Conservation (phyloP, 2,113 vertebrate species). For the Muscicapa adusta region DNA sequence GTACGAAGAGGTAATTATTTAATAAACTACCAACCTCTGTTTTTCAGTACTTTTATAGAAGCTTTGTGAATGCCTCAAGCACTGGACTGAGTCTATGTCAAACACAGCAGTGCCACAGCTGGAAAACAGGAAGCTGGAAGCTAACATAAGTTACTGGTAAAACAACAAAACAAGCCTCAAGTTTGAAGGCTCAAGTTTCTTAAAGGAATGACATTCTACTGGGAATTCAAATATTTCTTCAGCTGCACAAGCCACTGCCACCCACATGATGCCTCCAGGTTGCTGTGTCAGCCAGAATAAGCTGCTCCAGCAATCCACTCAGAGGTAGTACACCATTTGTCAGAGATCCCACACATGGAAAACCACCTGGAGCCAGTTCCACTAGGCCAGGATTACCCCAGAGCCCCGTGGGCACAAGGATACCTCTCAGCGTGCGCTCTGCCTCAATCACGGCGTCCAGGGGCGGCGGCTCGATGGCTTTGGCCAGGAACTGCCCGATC, state of each 20-base stretch:
- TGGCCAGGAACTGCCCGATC: slow-evolving; percentile 92
- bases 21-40: background rate
- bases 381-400: fast-evolving
- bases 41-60: background rate
- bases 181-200: slow-evolving; percentile 11
- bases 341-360: fast-evolving
- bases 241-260: slow-evolving; percentile 28
- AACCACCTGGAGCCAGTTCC: background rate
- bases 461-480: slow-evolving; percentile 96
- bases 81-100: background rate
- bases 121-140: slow-evolving; percentile 48
- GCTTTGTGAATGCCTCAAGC: background rate
- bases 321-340: background rate
- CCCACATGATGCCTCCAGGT: background rate
- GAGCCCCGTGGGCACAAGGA: fast-evolving
- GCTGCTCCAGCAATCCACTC: background rate
- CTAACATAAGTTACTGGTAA: background rate
- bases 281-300: background rate
- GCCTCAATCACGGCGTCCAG: slow-evolving; percentile 96
- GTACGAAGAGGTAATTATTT: background rate
- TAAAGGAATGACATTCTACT: background rate
- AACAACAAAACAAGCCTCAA: slow-evolving; percentile 27
- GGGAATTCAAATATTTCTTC: slow-evolving; percentile 42
- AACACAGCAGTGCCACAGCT: slow-evolving; percentile 15
- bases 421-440: slow-evolving; percentile 88